Percentiles rank a stretch among this genome's conserved stretches.
These are phyloP conservation scores for Brachynemurus nebulosus DNA, from an alignment of 2,888 invertebrate species.

Conservation along the genomic window DNA sequence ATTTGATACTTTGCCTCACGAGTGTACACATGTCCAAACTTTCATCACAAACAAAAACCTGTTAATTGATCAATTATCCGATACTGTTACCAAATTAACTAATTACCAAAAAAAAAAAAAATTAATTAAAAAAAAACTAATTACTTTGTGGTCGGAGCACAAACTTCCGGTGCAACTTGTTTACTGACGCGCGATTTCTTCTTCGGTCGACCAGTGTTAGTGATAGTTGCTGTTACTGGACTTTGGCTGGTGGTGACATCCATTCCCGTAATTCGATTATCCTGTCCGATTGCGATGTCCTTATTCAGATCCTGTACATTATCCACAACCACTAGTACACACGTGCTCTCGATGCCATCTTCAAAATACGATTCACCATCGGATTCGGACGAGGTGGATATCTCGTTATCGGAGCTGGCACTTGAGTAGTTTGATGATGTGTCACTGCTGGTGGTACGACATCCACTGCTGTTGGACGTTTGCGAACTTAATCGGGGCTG, in stretches of 20 bases:
- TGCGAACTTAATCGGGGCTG: conserved; percentile 47
- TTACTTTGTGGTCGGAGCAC: conserved; percentile 3
- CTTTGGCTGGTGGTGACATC: not conserved
- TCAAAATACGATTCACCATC: conserved; percentile 32
- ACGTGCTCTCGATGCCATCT: conserved; percentile 14
- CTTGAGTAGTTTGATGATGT: conserved; percentile 3
- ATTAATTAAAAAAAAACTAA: not conserved
- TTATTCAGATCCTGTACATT: conserved; percentile 4
- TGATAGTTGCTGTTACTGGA: too few relatives aligned
- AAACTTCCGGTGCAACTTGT: conserved; percentile 1
- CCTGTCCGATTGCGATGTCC: too few relatives aligned
- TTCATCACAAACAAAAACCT: too few relatives aligned
- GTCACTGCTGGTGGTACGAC: conserved; percentile 12
- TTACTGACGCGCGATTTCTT: not conserved
- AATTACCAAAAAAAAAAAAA: not conserved
- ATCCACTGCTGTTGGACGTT: conserved; percentile 7
- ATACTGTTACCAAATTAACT: too few relatives aligned
- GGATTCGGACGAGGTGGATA: conserved; percentile 12
- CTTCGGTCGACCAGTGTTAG: too few relatives aligned
- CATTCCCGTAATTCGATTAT: not conserved
- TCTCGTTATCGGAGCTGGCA: conserved; percentile 7
- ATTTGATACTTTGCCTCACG: too few relatives aligned
- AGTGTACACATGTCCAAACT: too few relatives aligned
- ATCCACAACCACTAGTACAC: conserved; percentile 6
- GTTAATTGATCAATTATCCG: not conserved